Conservation (phyloP, 1,140 invertebrate species). For the Trichonephila clavata region DNA sequence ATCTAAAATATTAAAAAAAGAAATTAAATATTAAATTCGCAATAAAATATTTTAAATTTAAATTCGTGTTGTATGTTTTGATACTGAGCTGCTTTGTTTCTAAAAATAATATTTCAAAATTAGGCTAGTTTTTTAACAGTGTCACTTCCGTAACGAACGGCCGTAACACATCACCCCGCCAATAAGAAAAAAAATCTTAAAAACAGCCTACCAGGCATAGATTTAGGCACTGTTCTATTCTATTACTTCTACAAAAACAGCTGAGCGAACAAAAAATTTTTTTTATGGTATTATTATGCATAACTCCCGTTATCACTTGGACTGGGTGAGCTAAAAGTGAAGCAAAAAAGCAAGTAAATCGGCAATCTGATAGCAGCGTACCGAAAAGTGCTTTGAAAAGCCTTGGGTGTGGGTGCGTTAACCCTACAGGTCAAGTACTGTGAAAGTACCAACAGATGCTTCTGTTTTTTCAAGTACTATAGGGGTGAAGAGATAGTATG, state of each 20-base stretch:
- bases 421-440: conserved; percentile 48
- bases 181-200: no score
- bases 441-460: conserved; percentile 57
- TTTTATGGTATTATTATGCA: background rate
- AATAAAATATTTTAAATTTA: no score
- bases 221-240: background rate
- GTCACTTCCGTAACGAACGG: no score
- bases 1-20: no score
- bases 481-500: background rate
- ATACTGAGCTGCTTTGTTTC: no score
- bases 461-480: conserved; percentile 7
- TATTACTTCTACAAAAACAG: background rate
- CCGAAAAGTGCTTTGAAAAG: conserved; percentile 36
- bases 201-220: background rate
- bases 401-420: conserved; percentile 54
- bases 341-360: background rate
- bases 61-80: no score
- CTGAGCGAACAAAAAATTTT: background rate
- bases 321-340: background rate
- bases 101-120: no score
- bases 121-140: no score
- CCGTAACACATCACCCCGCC: no score
- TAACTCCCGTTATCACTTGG: background rate
- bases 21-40: no score
- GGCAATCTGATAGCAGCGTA: conserved; percentile 10